Evolutionary conservation across 2,888 invertebrate species (phyloP).

Genomic region (Drosophila barbarae): DNA sequence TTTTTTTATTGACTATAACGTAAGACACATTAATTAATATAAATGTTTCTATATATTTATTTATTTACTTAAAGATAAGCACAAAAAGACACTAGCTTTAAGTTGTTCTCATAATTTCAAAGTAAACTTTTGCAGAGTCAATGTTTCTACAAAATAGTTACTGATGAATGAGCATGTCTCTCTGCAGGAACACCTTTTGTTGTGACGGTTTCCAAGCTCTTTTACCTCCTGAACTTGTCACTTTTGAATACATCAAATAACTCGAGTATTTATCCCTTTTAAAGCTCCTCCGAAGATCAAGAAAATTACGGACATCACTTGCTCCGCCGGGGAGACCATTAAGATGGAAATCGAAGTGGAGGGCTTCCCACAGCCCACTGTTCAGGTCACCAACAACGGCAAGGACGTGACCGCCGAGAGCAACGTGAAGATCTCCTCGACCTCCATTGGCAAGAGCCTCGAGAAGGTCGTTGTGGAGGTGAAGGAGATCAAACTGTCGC

Average conservation of each 20-base stretch:
- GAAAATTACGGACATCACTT: conserved; percentile 88
- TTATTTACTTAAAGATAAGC: not conserved
- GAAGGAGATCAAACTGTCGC: conserved; percentile 86
- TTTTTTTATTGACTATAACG: no score
- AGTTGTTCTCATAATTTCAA: not conserved
- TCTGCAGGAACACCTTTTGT: conserved; percentile 25
- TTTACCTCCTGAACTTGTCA: not conserved
- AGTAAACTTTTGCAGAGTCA: not conserved
- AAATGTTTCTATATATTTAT: no score
- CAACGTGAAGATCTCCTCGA: conserved; percentile 83
- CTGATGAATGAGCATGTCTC: not conserved
- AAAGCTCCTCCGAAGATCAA: conserved; percentile 90
- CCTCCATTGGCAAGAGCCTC: conserved; percentile 81
- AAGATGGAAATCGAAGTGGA: conserved; percentile 91
- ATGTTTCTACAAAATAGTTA: not conserved
- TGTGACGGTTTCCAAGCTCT: not conserved
- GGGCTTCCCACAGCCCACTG: conserved; percentile 89
- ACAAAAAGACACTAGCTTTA: conserved; percentile 10
- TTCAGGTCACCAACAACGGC: conserved; percentile 94
- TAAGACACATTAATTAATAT: no score
- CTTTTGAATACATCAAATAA: no score
- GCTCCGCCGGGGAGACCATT: conserved; percentile 86
- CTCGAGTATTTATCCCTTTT: no score
- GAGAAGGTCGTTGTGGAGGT: conserved; percentile 86
- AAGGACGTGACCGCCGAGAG: conserved; percentile 87